Base-by-base conservation (phyloP, 1,140 invertebrate species). In the Neodiprion fabricii region DNA sequence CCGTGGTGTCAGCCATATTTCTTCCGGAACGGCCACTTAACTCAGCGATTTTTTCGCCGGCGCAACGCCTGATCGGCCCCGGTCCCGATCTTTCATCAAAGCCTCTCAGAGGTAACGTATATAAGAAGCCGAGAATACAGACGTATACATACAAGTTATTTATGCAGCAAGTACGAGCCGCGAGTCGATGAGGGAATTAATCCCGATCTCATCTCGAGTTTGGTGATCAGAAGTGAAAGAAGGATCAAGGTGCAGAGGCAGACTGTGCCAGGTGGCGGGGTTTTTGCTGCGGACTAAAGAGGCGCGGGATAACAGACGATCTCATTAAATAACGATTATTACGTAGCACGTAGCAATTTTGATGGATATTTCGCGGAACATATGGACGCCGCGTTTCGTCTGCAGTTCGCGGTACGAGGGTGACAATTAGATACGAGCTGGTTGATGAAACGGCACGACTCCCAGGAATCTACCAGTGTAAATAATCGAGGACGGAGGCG, bases 341-440 rank as follows among this genome's bases (percentile, higher is more conserved):
- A 61, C 53, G 53, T 61, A 61, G 53, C 53, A 61, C n/a, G 53
- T 61, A 61, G 53, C n/a, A 61, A 61, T 61, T 61, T 61, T 12
- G n/a, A 17, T 61, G n/a, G n/a, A 9, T 17, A 61, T 14, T 61
- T 61, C 53, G 11, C 9, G 53, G 53, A 61, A 61, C 53, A 61
- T 5, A 61, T 61, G 53, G n/a, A 61, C 53, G 53, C n/a, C 9
- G 53, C n/a, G n/a, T 4, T 8, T 14, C n/a, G 53, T 9, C n/a
- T 12, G 11, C 53, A 17, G 53, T 61, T 61, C 53, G 53, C 11
- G 53, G 53, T 61, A 61, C 28, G 5, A 40, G 28, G 28, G 4
- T 0, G 53, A 9, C 53, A 61, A 61, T 61, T 61, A 61, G 53
- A 61, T 17, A 61, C 53, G 53, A 61, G 53, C 11, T 17, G 11